A percentile compares a stretch with the other conserved stretches of the same genome.
Evolutionary conservation across 2,113 vertebrate genomes (phyloP).

Genomic region (Poecile atricapillus): DNA sequence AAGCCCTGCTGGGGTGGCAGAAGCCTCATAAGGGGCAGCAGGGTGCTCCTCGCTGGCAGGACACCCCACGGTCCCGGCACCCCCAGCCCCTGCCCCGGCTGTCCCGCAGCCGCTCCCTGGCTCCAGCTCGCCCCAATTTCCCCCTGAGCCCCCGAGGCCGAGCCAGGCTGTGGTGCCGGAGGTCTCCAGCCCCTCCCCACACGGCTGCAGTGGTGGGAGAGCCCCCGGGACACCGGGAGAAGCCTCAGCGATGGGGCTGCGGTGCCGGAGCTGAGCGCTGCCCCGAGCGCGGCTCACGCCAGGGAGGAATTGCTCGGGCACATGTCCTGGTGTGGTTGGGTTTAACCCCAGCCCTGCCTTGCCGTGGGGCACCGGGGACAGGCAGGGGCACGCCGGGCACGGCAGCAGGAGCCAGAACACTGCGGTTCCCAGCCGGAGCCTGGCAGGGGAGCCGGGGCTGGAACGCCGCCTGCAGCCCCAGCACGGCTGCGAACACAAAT

Average conservation of each 20-base stretch:
- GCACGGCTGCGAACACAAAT: not conserved
- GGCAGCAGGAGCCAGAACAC: not conserved
- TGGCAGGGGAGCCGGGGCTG: not conserved
- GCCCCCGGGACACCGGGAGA: not conserved
- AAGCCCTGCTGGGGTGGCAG: not conserved
- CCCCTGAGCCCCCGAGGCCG: accelerated
- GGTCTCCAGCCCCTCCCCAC: not conserved
- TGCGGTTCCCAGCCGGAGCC: not conserved
- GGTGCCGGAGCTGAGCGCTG: not conserved
- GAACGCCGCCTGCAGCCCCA: not conserved
- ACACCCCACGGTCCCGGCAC: accelerated
- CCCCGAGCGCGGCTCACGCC: accelerated
- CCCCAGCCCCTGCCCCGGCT: accelerated
- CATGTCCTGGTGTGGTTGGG: not conserved
- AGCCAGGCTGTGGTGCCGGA: too few species aligned
- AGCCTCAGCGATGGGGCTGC: accelerated
- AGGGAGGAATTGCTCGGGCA: not conserved
- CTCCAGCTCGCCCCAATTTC: not conserved
- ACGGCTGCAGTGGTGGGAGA: accelerated
- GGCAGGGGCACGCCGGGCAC: not conserved
- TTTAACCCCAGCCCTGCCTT: not conserved
- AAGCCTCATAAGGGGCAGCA: too few species aligned
- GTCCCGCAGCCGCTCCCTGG: accelerated
- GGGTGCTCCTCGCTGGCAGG: not conserved
- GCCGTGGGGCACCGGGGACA: not conserved